Base-by-base conservation (phyloP, 1,140 invertebrate species). In the Whitmania pigra region DNA sequence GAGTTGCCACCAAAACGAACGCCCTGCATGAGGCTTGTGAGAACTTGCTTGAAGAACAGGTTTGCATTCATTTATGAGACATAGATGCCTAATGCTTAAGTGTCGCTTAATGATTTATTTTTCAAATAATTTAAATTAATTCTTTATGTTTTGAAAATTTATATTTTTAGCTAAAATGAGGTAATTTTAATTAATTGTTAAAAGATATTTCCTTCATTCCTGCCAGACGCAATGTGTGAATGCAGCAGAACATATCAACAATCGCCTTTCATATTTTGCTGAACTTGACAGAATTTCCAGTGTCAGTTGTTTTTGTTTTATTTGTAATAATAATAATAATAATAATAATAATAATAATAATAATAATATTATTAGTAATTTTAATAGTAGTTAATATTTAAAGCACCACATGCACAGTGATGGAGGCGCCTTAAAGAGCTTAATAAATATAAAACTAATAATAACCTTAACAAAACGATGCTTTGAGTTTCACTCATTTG, bases 1-100 rank as follows among this genome's bases (percentile, higher is more conserved):
- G 89, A 77, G 92, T 94, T 0, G 91, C 91, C 2, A 87, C 88
- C 71, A 95, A 94, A 84, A 95, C 92, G 2, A 92, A 89, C 79
- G 89, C 90, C 5, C 81, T 96, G 3, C 92, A 95, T 79, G 87
- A 87, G 74, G 90, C 90, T 60, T 95, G 92, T 82, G 91, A 94
- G 78, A 88, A 94, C 78, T 81, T 95, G 15, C 86, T 94, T 54
- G 87, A 88, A 5, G 90, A 95, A 80, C 92, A 96, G 83, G 85
- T 86, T 49, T 49, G 9, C 15, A 17, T 49, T 43, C 13, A 43
- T 13, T 6, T 43, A 43, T 43, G 40, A 43, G 5, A n/a, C n/a
- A n/a, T n/a, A n/a, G n/a, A n/a, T n/a, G n/a, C n/a, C n/a, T n/a
- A n/a, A n/a, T n/a, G n/a, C n/a, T n/a, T n/a, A n/a, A 36, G 31